Evolutionary conservation across 1,140 invertebrate species (phyloP), one percentile per base, ranked within the genome.

Genomic region (Aphaenogaster ashmeadi): DNA sequence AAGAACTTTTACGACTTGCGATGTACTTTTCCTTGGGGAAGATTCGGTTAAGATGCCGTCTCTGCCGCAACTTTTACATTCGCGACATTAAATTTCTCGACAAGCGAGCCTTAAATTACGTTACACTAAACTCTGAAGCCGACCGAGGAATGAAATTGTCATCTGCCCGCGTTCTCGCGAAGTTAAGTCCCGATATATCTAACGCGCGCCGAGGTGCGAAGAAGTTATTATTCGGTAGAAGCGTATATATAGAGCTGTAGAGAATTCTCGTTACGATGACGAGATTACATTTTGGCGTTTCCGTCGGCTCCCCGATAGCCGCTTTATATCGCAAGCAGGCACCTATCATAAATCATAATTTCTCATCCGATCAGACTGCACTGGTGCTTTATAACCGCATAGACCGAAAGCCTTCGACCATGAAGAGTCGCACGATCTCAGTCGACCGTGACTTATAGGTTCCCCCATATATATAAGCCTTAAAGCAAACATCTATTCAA

Each of bases 301-400:
- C 79, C 36, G 67, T 33, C 44, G 44, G 47, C 27, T 52, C n/a
- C 6, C 50, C 27, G 67, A 74, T 74, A 47, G 80, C 27, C 80
- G 33, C 80, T 84, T 75, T 62, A 74, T 74, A 84, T 18, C 80
- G 67, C 33, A 47, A 44, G 54, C 41, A 38, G 52, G 56, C 80
- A 41, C 56, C 69, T 60, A 84, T 84, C 80, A 75, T 84, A 84
- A 84, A 84, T 84, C 80, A 74, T 75, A 74, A 84, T 84, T 84
- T 75, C 80, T 84, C 80, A 60, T 60, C 80, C 69, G 80, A 84
- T 84, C 80, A 84, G 69, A 62, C 80, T 60, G 80, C 54, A 71
- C 9, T n/a, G 78, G 47, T 71, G 54, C 80, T 84, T 84, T 84
- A 84, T 84, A 84, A 84, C 80, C 67, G 80, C 80, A 75, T 75